phyloP scores from a whole-genome alignment of 2,113 vertebrate species.

The Prolemur simus region DNA sequence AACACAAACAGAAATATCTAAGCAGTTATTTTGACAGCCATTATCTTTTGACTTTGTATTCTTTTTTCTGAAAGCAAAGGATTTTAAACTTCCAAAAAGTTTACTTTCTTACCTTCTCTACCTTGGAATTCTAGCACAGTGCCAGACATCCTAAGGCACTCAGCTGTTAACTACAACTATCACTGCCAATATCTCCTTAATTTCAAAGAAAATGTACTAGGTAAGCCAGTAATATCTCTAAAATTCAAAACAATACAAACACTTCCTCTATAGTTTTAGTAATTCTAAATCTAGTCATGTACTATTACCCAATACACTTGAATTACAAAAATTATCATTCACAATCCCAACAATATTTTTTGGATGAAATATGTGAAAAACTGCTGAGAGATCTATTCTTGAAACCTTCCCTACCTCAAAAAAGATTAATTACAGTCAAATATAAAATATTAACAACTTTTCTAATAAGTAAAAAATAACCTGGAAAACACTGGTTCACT shows the following conservation, averaged over 20 bases:
- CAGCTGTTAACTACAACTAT: background rate
- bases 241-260: conserved; percentile 1
- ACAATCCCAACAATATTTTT: background rate
- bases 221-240: background rate
- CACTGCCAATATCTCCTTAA: background rate
- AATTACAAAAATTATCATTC: background rate
- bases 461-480: background rate
- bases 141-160: background rate
- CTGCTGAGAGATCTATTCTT: conserved; percentile 26
- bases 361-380: background rate
- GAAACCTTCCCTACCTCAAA: background rate
- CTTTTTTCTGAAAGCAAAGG: conserved; percentile 19
- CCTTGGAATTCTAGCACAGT: background rate
- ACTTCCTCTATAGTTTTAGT: background rate
- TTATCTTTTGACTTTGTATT: conserved; percentile 21
- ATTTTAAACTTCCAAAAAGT: conserved; percentile 2
- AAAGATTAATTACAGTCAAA: conserved; percentile 37
- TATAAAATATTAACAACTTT: conserved; percentile 22
- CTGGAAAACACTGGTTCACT: background rate
- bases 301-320: background rate
- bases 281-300: conserved; percentile 34
- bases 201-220: conserved; percentile 14
- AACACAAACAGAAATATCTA: conserved; percentile 11
- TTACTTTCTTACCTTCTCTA: conserved; percentile 26
- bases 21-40: conserved; percentile 6